A percentile compares a stretch with the other conserved stretches of the same genome.
Evolutionary conservation across 2,888 invertebrate genomes (phyloP).

Genomic region (Labia minor): DNA sequence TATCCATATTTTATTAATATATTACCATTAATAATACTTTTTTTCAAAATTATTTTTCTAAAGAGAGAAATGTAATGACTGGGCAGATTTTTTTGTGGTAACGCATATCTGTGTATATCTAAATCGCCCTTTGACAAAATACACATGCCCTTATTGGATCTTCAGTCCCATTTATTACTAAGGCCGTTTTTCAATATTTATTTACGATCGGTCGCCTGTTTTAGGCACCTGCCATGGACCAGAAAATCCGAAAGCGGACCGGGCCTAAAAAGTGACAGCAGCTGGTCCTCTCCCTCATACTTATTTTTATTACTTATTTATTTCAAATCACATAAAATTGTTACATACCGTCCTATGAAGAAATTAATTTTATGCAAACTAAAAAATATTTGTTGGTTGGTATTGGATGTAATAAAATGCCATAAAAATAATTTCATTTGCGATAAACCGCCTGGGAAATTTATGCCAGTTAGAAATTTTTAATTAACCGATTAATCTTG

Average conservation of each 20-base stretch:
- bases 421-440: neutral
- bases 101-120: no score
- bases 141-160: no score
- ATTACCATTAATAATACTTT: no score
- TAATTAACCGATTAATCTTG: constrained; percentile 13
- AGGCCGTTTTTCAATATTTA: constrained; percentile 3
- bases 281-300: neutral
- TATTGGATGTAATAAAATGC: neutral
- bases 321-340: no score
- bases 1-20: no score
- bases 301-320: no score
- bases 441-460: constrained; percentile 7
- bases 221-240: neutral
- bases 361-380: constrained; percentile 1
- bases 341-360: neutral
- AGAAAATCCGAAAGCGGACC: neutral
- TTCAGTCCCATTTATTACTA: no score
- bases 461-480: constrained; percentile 1
- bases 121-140: no score
- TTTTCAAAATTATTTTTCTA: no score
- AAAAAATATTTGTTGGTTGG: neutral
- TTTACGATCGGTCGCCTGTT: neutral
- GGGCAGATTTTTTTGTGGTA: no score
- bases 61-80: no score
- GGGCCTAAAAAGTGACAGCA: neutral